Evolutionary conservation across 2,797 vertebrate genomes (phyloP).

Genomic region (Taeniopygia guttata): DNA sequence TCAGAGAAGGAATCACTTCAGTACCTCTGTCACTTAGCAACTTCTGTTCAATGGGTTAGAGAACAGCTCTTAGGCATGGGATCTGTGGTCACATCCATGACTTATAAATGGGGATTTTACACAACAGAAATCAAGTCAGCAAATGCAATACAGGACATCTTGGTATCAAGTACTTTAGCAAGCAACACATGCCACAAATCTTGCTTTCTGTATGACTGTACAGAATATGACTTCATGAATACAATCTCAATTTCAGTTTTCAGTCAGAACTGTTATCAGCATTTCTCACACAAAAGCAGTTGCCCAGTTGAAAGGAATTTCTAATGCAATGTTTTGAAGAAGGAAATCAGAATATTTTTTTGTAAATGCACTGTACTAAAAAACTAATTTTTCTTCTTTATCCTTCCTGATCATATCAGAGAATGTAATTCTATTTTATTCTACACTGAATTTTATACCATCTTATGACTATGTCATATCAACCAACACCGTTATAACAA

Average conservation of each 20-base stretch:
- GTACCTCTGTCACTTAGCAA: not conserved
- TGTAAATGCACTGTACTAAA: not conserved
- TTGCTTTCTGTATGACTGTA: not conserved
- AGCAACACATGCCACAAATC: not conserved
- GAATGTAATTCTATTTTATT: not conserved
- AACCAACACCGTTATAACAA: not conserved
- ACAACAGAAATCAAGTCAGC: not conserved
- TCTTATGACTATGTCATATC: not conserved
- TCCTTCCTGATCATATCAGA: not conserved
- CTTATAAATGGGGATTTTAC: not conserved
- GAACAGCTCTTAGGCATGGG: not conserved
- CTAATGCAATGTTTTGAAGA: not conserved
- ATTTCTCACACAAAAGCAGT: not conserved
- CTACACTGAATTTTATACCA: not conserved
- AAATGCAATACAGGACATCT: not conserved
- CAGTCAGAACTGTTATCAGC: not conserved
- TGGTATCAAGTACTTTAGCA: not conserved
- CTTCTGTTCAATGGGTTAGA: not conserved
- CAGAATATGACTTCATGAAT: not conserved
- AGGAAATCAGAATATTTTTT: not conserved
- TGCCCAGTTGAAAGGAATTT: not conserved
- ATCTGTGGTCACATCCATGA: fast-evolving
- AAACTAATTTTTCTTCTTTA: not conserved
- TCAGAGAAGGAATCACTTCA: not conserved
- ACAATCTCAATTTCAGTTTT: not conserved